phyloP scores from a whole-genome alignment of 1,140 invertebrate species.

The Lasaia peninsularis region DNA sequence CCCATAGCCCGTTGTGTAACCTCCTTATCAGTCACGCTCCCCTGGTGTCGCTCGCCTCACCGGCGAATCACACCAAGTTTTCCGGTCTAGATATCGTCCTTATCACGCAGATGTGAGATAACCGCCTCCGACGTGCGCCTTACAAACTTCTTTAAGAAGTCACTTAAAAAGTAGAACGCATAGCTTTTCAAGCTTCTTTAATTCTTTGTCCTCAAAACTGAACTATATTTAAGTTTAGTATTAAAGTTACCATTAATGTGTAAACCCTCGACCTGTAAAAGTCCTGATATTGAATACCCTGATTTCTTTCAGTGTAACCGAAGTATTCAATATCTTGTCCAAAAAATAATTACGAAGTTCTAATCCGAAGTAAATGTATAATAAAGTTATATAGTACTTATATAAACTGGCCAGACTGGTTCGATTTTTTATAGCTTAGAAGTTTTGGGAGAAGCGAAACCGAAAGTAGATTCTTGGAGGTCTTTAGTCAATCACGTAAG shows the following conservation, averaged over 20 bases:
- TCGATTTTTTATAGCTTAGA: conserved; percentile 40
- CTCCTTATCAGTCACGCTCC: conserved; percentile 67
- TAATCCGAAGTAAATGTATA: neutral
- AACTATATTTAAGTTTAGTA: neutral
- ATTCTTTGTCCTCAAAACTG: neutral
- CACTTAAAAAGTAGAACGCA: conserved; percentile 1
- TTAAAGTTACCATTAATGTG: neutral
- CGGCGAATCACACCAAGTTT: conserved; percentile 59
- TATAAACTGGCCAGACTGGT: neutral
- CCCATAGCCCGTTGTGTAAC: conserved; percentile 61
- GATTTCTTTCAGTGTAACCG: too few species aligned
- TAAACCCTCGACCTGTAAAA: too few species aligned
- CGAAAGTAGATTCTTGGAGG: conserved; percentile 45
- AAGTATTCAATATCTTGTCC: too few species aligned
- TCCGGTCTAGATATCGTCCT: conserved; percentile 60
- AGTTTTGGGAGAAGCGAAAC: conserved; percentile 52
- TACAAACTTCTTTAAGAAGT: neutral
- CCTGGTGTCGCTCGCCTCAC: conserved; percentile 41
- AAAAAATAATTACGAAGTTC: neutral
- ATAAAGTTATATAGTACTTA: too few species aligned
- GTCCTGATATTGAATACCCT: too few species aligned
- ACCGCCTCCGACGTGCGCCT: conserved; percentile 13
- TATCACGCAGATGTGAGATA: conserved; percentile 42
- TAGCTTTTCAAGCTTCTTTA: neutral
- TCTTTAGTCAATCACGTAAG: conserved; percentile 9